phyloP scores from a whole-genome alignment of 2,113 vertebrate species.

The Rousettus leschenaultii region DNA sequence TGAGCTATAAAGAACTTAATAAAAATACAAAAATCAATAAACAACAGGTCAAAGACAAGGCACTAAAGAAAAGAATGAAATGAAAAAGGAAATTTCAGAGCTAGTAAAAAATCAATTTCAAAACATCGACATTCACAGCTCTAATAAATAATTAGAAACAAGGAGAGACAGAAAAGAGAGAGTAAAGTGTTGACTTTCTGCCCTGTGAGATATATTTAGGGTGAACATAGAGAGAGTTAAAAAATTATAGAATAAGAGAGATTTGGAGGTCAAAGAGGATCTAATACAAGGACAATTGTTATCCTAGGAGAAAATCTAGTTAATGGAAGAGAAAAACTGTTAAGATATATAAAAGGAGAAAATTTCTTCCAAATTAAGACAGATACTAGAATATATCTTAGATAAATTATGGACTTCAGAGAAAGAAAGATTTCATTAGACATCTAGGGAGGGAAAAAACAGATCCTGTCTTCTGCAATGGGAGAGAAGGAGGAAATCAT shows the following conservation, averaged over 20 bases:
- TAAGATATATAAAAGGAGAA: not conserved
- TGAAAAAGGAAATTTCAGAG: slow-evolving; percentile 55
- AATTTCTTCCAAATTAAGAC: not conserved
- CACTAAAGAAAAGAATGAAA: slow-evolving; percentile 58
- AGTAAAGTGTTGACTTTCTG: not conserved
- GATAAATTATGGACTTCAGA: not conserved
- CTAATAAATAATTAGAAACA: slow-evolving; percentile 65
- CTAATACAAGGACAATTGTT: not conserved
- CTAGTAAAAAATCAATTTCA: slow-evolving; percentile 66
- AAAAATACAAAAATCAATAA: slow-evolving; percentile 68
- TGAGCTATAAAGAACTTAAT: slow-evolving; percentile 61
- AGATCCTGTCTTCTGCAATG: not conserved
- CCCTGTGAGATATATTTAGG: too few species aligned
- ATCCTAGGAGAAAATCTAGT: not conserved
- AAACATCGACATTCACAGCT: slow-evolving; percentile 49
- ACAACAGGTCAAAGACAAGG: slow-evolving; percentile 43
- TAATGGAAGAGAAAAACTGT: not conserved
- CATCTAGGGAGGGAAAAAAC: not conserved
- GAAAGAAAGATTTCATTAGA: not conserved
- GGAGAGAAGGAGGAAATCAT: not conserved
- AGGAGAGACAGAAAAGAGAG: not conserved
- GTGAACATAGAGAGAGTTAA: not conserved
- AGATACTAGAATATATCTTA: not conserved
- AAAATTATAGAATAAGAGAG: not conserved
- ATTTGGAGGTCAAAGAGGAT: slow-evolving; percentile 9